phyloP scores from a whole-genome alignment of 2,797 vertebrate genomes.

The Neostethus bicornis region DNA sequence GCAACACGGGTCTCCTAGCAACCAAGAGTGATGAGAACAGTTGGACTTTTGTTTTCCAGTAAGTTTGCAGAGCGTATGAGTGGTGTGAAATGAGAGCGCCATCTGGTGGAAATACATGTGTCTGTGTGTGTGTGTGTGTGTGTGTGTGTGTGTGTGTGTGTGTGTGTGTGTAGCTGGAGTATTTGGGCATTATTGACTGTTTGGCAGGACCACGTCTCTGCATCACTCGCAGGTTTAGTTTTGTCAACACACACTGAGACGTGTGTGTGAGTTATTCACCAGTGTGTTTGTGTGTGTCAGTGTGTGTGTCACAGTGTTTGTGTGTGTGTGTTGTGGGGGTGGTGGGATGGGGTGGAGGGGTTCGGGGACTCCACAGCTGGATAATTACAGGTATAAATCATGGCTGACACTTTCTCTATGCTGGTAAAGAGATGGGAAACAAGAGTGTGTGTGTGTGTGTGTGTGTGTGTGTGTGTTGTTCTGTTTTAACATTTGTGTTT shows the following conservation, averaged over 20 bases:
- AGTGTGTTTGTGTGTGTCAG: no score
- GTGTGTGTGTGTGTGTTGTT: slow-evolving; percentile 3
- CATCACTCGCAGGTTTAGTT: slow-evolving; percentile 30
- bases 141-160: no score
- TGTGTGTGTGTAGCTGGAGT: background rate
- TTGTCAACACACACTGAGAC: slow-evolving; percentile 37
- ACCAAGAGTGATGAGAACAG: slow-evolving; percentile 96
- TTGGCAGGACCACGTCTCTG: slow-evolving; percentile 34
- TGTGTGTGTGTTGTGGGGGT: no score
- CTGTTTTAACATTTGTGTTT: no score
- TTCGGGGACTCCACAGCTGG: slow-evolving; percentile 70
- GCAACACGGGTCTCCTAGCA: slow-evolving; percentile 91
- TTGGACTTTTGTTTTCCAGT: slow-evolving; percentile 98
- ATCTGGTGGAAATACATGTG: slow-evolving; percentile 65
- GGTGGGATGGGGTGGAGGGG: no score
- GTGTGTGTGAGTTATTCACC: slow-evolving; percentile 69
- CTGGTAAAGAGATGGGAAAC: slow-evolving; percentile 26
- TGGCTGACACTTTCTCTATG: slow-evolving; percentile 59
- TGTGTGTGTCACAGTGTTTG: no score
- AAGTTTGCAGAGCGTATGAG: slow-evolving; percentile 70
- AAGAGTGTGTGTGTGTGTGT: slow-evolving; percentile 20
- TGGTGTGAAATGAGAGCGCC: slow-evolving; percentile 67
- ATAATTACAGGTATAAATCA: slow-evolving; percentile 81
- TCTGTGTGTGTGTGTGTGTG: background rate
- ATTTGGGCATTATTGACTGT: slow-evolving; percentile 30